A percentile compares a stretch with the other conserved stretches of the same genome.
Conservation (phyloP, 2,888 invertebrate species). For the Cistogaster globosa region DNA sequence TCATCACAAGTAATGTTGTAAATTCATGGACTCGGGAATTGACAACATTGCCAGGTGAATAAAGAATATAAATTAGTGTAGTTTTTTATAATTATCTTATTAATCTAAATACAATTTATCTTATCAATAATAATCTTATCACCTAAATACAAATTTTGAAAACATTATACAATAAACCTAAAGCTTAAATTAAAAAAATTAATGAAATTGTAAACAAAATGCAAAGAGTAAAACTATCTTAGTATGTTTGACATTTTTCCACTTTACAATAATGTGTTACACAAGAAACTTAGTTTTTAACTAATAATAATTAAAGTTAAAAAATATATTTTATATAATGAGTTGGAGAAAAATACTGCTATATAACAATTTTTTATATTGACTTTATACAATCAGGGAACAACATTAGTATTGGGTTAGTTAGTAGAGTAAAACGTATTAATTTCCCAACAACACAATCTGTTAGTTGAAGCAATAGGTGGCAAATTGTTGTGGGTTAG, state of each 20-base stretch:
- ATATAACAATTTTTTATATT: conserved; percentile 73
- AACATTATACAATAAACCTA: conserved; percentile 62
- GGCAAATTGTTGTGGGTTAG: conserved; percentile 76
- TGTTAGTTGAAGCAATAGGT: conserved; percentile 77
- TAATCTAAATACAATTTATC: conserved; percentile 5
- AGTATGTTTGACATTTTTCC: not conserved
- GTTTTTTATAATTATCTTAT: conserved; percentile 34
- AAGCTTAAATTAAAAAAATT: conserved; percentile 36
- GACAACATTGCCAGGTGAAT: conserved; percentile 61
- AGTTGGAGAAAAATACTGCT: conserved; percentile 18
- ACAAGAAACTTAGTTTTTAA: conserved; percentile 11
- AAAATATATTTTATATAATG: conserved; percentile 1
- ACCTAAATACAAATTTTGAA: conserved; percentile 39
- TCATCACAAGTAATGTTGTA: conserved; percentile 63
- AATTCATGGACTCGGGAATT: conserved; percentile 76
- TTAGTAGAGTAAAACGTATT: not conserved
- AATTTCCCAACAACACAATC: not conserved
- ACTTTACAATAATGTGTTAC: not conserved
- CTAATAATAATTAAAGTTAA: conserved; percentile 3
- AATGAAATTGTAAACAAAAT: conserved; percentile 52
- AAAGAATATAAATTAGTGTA: conserved; percentile 71
- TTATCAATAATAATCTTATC: not conserved
- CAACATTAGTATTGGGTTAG: conserved; percentile 65
- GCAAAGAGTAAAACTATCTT: conserved; percentile 66
- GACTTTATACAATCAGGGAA: conserved; percentile 78